Evolutionary conservation across 2,797 vertebrate species (phyloP).

Genomic region (Trichosurus vulpecula): DNA sequence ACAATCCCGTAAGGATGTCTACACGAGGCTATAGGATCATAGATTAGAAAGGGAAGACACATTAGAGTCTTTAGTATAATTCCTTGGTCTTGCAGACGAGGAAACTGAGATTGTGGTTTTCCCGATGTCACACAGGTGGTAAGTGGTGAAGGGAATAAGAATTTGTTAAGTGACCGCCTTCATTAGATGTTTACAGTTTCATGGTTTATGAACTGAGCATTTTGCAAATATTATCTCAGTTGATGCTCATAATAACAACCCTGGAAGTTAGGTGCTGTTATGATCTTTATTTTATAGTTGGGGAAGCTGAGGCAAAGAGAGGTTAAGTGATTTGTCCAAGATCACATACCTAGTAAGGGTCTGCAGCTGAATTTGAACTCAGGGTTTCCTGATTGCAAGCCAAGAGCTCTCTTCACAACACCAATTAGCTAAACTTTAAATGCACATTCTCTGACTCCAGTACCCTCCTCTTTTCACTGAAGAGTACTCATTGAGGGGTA

Average conservation of each 20-base stretch:
- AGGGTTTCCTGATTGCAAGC: background rate
- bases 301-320: background rate
- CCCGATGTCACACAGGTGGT: background rate
- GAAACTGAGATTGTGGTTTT: background rate
- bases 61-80: background rate
- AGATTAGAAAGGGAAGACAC: background rate
- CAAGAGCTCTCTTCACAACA: background rate
- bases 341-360: background rate
- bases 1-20: background rate
- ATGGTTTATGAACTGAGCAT: too few species aligned
- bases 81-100: background rate
- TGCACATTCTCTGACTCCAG: background rate
- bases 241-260: background rate
- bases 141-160: background rate
- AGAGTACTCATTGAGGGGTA: background rate
- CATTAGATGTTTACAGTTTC: too few species aligned
- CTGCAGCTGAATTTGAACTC: background rate
- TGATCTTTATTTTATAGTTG: background rate
- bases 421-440: background rate
- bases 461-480: background rate
- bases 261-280: background rate
- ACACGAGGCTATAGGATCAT: background rate
- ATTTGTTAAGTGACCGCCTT: background rate
- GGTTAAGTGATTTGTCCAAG: background rate
- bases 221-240: background rate